Evolutionary conservation across 2,797 vertebrate species (phyloP).

Genomic region (Thunnus albacares): DNA sequence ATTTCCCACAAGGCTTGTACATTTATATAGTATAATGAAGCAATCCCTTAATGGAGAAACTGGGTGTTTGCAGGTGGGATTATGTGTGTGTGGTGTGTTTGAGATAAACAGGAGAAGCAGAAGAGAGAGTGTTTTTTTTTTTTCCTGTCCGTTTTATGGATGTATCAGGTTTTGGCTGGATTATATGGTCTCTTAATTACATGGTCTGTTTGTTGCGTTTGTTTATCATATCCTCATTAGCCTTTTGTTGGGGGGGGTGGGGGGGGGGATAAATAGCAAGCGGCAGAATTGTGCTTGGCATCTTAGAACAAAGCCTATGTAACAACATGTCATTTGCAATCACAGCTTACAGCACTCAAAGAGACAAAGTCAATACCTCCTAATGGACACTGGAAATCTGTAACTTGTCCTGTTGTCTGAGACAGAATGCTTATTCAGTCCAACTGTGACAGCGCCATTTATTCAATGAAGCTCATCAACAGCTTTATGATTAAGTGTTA

Average conservation of each 20-base stretch:
- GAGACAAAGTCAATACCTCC: conserved; percentile 73
- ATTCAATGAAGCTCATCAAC: conserved; percentile 45
- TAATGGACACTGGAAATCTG: conserved; percentile 74
- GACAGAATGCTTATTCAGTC: conserved; percentile 38
- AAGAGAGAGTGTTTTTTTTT: background rate
- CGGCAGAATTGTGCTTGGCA: conserved; percentile 67
- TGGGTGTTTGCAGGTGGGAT: conserved; percentile 59
- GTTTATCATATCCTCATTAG: conserved; percentile 73
- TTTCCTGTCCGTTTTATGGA: conserved; percentile 31
- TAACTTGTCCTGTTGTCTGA: conserved; percentile 56
- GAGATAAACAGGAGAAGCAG: conserved; percentile 47
- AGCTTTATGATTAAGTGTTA: conserved; percentile 37
- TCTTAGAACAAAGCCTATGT: conserved; percentile 64
- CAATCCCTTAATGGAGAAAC: conserved; percentile 37
- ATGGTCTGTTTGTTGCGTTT: conserved; percentile 77
- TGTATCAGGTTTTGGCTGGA: conserved; percentile 62
- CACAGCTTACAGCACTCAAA: conserved; percentile 73
- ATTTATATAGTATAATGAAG: conserved; percentile 57
- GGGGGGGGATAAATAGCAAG: conserved; percentile 63
- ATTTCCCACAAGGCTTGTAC: conserved; percentile 52
- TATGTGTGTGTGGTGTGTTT: conserved; percentile 50
- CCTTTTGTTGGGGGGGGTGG: conserved; percentile 38
- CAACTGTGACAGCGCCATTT: conserved; percentile 17
- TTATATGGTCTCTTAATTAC: conserved; percentile 78
- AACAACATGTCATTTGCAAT: conserved; percentile 77